Evolutionary conservation across 2,113 vertebrate genomes (phyloP).

Genomic region (Zonotrichia leucophrys): DNA sequence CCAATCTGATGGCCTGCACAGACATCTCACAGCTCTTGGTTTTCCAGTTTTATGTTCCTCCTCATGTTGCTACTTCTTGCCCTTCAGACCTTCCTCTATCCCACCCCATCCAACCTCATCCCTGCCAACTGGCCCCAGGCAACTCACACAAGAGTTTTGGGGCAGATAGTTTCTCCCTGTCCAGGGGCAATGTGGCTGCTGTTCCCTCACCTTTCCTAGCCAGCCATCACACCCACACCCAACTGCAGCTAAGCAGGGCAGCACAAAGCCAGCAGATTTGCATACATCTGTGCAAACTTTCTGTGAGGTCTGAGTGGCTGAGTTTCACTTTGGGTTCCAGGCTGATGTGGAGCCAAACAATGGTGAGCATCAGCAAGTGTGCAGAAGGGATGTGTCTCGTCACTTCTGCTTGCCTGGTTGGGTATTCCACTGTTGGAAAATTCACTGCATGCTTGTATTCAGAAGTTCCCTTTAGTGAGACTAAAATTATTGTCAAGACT

Average conservation of each 20-base stretch:
- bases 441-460: neutral
- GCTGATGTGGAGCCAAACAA: neutral
- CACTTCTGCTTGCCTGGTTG: neutral
- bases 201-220: neutral
- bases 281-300: constrained; percentile 5
- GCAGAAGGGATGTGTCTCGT: neutral
- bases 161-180: neutral
- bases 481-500: neutral
- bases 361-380: neutral
- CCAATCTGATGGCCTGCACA: neutral
- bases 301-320: neutral
- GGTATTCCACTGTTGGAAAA: neutral
- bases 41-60: neutral
- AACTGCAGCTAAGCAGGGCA: neutral
- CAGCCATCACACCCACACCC: neutral
- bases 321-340: neutral
- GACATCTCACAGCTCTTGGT: neutral
- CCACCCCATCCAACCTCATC: neutral
- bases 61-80: neutral
- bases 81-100: neutral
- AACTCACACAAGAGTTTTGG: neutral
- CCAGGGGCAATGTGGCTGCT: neutral
- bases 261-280: neutral
- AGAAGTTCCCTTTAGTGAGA: neutral
- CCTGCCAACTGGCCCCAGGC: neutral